Percentiles rank a stretch among this genome's conserved stretches.
These are phyloP conservation scores for Urocyon cinereoargenteus DNA, from an alignment of 2,797 vertebrate species.

Conservation along the genomic window DNA sequence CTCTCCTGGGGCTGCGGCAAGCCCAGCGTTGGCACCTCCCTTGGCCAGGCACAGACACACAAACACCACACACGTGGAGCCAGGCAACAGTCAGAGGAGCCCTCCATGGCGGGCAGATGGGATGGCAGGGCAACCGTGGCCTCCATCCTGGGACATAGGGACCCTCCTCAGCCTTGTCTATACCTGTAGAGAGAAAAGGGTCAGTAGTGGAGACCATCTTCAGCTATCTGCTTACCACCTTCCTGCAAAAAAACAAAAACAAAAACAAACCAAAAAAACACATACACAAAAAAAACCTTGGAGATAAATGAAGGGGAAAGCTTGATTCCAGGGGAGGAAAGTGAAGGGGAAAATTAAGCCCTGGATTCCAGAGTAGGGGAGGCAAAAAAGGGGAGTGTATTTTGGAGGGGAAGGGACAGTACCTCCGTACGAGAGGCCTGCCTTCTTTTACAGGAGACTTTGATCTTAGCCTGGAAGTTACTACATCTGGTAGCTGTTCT, in stretches of 20 bases:
- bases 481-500: background rate
- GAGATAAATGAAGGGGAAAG: slow-evolving; percentile 21
- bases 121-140: slow-evolving; percentile 68
- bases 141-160: slow-evolving; percentile 73
- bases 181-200: slow-evolving; percentile 84
- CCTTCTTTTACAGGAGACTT: background rate
- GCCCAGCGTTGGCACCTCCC: slow-evolving; percentile 74
- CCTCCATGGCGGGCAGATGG: slow-evolving; percentile 54
- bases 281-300: background rate
- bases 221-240: background rate
- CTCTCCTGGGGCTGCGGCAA: slow-evolving; percentile 69
- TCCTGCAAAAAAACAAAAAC: too few relatives aligned
- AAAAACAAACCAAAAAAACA: too few relatives aligned
- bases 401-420: background rate
- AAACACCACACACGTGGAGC: slow-evolving; percentile 80
- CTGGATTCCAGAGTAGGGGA: background rate
- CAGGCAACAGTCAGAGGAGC: slow-evolving; percentile 69
- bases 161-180: slow-evolving; percentile 84
- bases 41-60: slow-evolving; percentile 78
- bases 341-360: background rate
- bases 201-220: background rate
- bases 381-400: background rate
- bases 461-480: background rate
- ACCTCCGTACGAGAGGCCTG: background rate
- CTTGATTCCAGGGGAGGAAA: background rate